A percentile compares a stretch with the other conserved stretches of the same genome.
phyloP scores from a whole-genome alignment of 92 coral and sea anemone species.

The Phenganax subtilis region DNA sequence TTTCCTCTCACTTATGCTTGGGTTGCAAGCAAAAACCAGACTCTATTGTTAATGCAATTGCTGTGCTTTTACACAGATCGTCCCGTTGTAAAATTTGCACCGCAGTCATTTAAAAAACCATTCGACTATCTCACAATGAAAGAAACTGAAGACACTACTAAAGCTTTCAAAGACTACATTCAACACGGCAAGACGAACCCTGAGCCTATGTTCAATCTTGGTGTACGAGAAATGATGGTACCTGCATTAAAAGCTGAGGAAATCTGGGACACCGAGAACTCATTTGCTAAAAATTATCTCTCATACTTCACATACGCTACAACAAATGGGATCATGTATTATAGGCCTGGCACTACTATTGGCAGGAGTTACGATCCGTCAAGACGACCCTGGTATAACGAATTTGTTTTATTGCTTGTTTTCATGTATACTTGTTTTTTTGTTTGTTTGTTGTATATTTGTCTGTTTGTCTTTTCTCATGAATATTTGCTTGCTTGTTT shows the following conservation, averaged over 20 bases:
- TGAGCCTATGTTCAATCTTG: conserved; percentile 49
- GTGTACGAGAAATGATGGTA: conserved; percentile 48
- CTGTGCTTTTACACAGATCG: conserved; percentile 44
- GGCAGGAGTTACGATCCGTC: conserved; percentile 65
- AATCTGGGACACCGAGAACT: conserved; percentile 46
- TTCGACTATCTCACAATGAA: conserved; percentile 56
- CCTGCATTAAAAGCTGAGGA: conserved; percentile 54
- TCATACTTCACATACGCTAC: conserved; percentile 63
- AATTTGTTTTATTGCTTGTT: too few species aligned
- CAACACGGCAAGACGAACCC: conserved; percentile 31
- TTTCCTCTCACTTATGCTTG: too few species aligned
- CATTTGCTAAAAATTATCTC: conserved; percentile 43
- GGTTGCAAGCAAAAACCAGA: too few species aligned
- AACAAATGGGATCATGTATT: conserved; percentile 60
- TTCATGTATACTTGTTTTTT: too few species aligned
- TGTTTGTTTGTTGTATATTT: too few species aligned
- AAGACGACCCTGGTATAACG: conserved; percentile 36
- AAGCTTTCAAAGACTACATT: conserved; percentile 41
- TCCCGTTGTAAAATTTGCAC: conserved; percentile 63
- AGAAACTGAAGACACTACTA: conserved; percentile 45
- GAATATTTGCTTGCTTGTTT: too few species aligned
- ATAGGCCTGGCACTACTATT: conserved; percentile 70
- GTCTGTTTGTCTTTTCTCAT: too few species aligned
- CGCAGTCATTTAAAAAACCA: conserved; percentile 62
- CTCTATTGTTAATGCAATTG: neutral